These are phyloP conservation scores for Oncorhynchus gorbuscha DNA, from an alignment of 2,113 vertebrate species.

Conservation along the genomic window DNA sequence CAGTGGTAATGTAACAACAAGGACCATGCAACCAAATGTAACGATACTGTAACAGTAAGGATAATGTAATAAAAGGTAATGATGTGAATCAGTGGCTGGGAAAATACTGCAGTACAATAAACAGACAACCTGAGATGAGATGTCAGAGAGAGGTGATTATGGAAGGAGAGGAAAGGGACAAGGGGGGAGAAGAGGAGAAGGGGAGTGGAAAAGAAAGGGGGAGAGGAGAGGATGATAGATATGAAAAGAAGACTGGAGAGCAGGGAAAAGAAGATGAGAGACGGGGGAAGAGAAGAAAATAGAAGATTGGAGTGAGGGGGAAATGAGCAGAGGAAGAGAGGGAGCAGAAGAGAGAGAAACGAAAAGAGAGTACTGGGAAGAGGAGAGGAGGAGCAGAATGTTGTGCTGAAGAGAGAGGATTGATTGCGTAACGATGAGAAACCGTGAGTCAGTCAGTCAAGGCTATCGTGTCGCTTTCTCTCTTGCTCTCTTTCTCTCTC, in stretches of 20 bases:
- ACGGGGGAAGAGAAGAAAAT: neutral
- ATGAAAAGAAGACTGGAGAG: slow-evolving; percentile 3
- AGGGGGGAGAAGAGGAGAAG: too few relatives aligned
- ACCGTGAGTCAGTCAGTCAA: slow-evolving; percentile 58
- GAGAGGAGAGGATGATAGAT: too few relatives aligned
- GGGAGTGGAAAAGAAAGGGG: too few relatives aligned
- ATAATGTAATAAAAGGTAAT: slow-evolving; percentile 46
- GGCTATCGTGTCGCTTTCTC: slow-evolving; percentile 34
- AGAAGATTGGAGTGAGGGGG: slow-evolving; percentile 26
- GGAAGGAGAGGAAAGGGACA: neutral
- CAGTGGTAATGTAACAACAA: too few relatives aligned
- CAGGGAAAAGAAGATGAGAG: slow-evolving; percentile 15
- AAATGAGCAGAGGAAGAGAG: slow-evolving; percentile 35
- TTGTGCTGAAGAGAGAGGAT: slow-evolving; percentile 9
- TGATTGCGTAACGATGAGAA: slow-evolving; percentile 65
- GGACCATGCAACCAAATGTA: slow-evolving; percentile 2
- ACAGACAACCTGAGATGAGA: slow-evolving; percentile 63
- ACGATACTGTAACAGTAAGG: neutral
- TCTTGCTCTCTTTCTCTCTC: too few relatives aligned
- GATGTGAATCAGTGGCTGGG: slow-evolving; percentile 66
- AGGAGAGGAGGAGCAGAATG: slow-evolving; percentile 28
- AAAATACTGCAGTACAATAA: slow-evolving; percentile 59
- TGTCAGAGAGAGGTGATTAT: slow-evolving; percentile 67
- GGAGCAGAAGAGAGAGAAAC: slow-evolving; percentile 41
- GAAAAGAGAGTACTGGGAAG: slow-evolving; percentile 2